Evolutionary conservation across 2,113 vertebrate genomes (phyloP).

Genomic region (Onychorhynchus coronatus): DNA sequence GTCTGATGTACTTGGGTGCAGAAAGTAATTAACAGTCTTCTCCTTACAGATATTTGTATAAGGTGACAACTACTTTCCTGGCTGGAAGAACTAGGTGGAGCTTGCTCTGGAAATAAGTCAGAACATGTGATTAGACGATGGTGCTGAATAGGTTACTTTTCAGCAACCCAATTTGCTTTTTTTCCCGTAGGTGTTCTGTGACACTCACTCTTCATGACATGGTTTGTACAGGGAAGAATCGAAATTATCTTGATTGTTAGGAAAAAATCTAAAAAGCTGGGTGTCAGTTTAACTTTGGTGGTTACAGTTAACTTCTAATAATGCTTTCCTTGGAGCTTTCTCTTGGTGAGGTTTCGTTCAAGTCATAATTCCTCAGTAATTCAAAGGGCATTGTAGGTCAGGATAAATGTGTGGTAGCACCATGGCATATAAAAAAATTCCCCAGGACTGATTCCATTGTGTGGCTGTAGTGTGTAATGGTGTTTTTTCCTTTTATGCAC

Average conservation of each 20-base stretch:
- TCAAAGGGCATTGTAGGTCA: background rate
- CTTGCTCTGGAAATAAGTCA: constrained; percentile 2
- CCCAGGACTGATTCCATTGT: background rate
- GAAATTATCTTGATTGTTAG: background rate
- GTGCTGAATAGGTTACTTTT: constrained; percentile 36
- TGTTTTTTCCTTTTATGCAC: background rate
- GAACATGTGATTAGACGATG: background rate
- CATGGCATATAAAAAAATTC: background rate
- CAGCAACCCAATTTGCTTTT: background rate
- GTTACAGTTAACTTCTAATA: background rate
- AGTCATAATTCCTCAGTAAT: background rate
- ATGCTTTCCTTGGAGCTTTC: background rate
- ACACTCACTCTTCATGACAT: background rate
- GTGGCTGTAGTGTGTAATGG: background rate
- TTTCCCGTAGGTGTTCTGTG: background rate
- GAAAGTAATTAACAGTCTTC: background rate
- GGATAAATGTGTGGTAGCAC: background rate
- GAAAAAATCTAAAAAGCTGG: background rate
- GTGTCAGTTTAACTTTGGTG: background rate
- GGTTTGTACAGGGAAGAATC: background rate
- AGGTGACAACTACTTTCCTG: constrained; percentile 22
- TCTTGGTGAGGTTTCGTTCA: background rate
- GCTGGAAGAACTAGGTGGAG: background rate
- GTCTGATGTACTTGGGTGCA: background rate
- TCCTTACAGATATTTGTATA: background rate